Base-by-base conservation (phyloP, 2,113 vertebrate genomes). In the Epinephelus moara region DNA sequence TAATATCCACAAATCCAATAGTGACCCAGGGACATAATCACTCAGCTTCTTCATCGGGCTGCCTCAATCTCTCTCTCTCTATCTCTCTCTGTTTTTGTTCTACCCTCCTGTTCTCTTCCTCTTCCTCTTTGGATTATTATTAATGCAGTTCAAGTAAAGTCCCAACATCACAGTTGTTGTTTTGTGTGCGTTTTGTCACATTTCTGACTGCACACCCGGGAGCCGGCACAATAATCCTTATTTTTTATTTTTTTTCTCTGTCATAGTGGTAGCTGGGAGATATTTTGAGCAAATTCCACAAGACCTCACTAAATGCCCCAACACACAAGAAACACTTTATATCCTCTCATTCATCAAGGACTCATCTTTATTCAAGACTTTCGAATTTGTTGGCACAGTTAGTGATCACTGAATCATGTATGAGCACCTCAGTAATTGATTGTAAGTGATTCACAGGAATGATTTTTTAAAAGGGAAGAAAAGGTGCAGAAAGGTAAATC, bases 1-100 rank as follows among this genome's bases (percentile, higher is more conserved):
- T 84, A 89, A 91, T 81, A 90, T 82, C 83, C 55, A 19, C 75
- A 89, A 92, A 90, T 89, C 90, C 87, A 88, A 53, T 82, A 85
- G 83, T 85, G 85, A 91, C 86, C 90, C 68, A 37, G 87, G 80
- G 77, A 91, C 66, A 79, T 82, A 84, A 91, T 88, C 75, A 70
- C 81, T 76, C 61, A 25, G 47, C 61, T 67, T 71, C 70, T 80
- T 80, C 68, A 47, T 11, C 19, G 42, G 53, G 64, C 30, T 59
- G 27, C 49, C 45, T 50, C 61, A 50, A 37, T 67, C 53, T 60
- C 61, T 25, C 21, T 60, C 30, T 70, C 33, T 60, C 8, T 61
- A 19, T 85, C 27, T 62, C 21, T 37, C 27, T 63, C 53, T 70
- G 17, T 57, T 40, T 45, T 55, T n/a, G 18, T 23, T 47, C 25